phyloP scores from a whole-genome alignment of 2,888 invertebrate genomes.

The Phengaris alcon region DNA sequence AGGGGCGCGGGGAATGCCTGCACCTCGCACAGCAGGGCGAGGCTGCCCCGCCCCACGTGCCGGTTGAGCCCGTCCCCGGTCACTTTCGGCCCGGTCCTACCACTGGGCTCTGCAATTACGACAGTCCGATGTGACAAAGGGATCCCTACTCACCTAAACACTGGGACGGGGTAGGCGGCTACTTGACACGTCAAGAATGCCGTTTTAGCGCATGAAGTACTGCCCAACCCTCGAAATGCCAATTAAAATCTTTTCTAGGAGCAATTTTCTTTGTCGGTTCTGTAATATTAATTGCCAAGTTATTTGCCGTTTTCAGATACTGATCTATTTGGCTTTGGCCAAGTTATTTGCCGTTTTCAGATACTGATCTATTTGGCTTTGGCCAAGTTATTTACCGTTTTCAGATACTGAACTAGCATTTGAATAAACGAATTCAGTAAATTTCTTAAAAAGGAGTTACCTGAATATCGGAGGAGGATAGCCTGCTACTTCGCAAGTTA shows the following conservation, averaged over 20 bases:
- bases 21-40: conserved; percentile 86
- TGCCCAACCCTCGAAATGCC: conserved; percentile 82
- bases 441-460: conserved; percentile 48
- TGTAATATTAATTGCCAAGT: conserved; percentile 46
- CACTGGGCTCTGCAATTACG: conserved; percentile 82
- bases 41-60: conserved; percentile 68
- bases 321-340: no score
- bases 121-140: conserved; percentile 53
- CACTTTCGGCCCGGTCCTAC: conserved; percentile 84
- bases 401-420: not conserved
- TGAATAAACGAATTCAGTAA: not conserved
- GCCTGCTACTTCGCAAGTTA: conserved; percentile 77
- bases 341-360: conserved; percentile 31
- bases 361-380: not conserved
- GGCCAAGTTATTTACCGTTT: conserved; percentile 31
- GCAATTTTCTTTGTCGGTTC: conserved; percentile 81
- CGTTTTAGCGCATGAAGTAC: conserved; percentile 77
- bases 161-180: conserved; percentile 83
- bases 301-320: conserved; percentile 31
- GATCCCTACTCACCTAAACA: conserved; percentile 82
- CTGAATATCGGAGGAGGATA: conserved; percentile 76
- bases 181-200: conserved; percentile 84
- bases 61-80: conserved; percentile 81
- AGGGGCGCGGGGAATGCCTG: conserved; percentile 88
- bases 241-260: conserved; percentile 78